phyloP scores from a whole-genome alignment of 1,140 invertebrate species.

The Euura lappo region DNA sequence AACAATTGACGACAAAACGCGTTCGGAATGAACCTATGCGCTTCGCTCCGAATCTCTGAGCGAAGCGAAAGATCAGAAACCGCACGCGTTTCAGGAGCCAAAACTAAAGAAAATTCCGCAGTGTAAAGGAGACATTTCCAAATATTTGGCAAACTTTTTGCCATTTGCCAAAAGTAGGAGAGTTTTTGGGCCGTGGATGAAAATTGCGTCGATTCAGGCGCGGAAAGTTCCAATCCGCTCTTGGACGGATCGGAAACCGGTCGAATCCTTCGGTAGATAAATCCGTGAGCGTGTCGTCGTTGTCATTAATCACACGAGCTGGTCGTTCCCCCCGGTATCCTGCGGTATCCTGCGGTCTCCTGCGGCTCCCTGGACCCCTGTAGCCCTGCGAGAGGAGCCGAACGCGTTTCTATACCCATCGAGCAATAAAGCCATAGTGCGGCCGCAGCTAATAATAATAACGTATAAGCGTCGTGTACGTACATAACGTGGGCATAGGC shows the following conservation, averaged over 20 bases:
- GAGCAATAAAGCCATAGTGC: constrained; percentile 49
- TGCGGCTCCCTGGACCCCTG: constrained; percentile 16
- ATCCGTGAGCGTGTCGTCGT: constrained; percentile 31
- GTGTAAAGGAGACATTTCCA: no score
- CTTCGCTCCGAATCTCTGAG: not conserved
- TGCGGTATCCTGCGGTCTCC: constrained; percentile 26
- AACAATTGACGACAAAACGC: constrained; percentile 56
- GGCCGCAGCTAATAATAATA: constrained; percentile 53
- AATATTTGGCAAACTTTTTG: no score
- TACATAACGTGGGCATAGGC: not conserved
- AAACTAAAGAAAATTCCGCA: no score
- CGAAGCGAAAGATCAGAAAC: not conserved
- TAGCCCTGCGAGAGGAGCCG: constrained; percentile 19
- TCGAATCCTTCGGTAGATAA: constrained; percentile 33
- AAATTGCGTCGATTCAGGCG: no score
- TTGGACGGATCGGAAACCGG: constrained; percentile 37
- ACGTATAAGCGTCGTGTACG: constrained; percentile 40
- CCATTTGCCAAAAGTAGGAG: no score
- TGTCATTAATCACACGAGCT: constrained; percentile 51
- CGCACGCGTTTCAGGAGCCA: not conserved
- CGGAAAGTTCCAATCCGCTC: no score
- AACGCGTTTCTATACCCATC: constrained; percentile 11
- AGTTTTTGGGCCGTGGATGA: no score
- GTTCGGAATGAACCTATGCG: constrained; percentile 34
- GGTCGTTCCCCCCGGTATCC: constrained; percentile 36